These are phyloP conservation scores for Formicarius rufipectus DNA, from an alignment of 2,113 vertebrate genomes.

Conservation along the genomic window DNA sequence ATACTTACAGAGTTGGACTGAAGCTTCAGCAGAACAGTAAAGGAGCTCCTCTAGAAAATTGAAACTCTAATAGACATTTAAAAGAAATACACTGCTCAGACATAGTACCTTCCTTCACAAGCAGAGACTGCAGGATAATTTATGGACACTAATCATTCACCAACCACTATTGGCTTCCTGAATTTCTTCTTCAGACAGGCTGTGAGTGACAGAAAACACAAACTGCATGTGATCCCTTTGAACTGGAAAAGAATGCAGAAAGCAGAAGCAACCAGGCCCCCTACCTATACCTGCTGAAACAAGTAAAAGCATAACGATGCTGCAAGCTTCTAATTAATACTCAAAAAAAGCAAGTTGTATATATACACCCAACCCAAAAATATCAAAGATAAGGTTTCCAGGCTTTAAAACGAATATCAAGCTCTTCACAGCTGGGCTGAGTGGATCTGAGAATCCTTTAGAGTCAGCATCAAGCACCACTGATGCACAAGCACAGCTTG, in stretches of 20 bases:
- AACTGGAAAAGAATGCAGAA: neutral
- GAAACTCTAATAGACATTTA: neutral
- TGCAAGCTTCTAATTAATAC: neutral
- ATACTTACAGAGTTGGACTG: neutral
- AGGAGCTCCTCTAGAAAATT: neutral
- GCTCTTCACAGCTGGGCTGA: neutral
- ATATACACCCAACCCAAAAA: neutral
- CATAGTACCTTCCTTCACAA: neutral
- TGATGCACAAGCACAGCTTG: neutral
- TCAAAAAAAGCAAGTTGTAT: neutral
- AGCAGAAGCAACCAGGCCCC: neutral
- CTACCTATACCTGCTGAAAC: neutral
- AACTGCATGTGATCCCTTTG: neutral
- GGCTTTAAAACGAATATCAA: neutral
- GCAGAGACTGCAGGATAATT: neutral
- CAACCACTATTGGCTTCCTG: neutral
- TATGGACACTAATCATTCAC: neutral
- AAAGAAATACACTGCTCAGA: neutral
- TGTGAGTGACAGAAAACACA: neutral
- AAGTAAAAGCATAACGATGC: neutral
- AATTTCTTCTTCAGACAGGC: neutral
- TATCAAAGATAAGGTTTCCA: neutral
- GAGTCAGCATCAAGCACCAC: slow-evolving; percentile 11
- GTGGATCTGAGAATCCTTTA: neutral
- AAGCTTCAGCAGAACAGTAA: neutral